Evolutionary conservation across 2,113 vertebrate genomes (phyloP).

Genomic region (Tachysurus fulvidraco): DNA sequence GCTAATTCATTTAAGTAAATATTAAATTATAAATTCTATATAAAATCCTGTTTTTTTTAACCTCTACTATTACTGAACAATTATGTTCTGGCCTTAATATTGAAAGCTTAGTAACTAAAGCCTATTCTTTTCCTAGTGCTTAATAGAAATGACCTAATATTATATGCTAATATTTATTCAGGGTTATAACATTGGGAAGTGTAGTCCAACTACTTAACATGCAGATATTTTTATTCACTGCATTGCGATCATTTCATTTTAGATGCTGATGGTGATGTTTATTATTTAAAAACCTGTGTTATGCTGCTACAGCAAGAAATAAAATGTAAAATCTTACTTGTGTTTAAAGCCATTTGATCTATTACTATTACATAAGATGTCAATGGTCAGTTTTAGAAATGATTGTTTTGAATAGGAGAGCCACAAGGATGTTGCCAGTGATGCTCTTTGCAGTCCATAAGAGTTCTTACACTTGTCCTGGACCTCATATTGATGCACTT

Average conservation of each 20-base stretch:
- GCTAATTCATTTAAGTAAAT: not conserved
- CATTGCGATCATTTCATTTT: no score
- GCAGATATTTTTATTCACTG: no score
- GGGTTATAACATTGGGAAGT: no score
- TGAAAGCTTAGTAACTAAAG: not conserved
- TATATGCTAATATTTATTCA: no score
- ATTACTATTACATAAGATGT: not conserved
- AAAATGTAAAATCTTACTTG: no score
- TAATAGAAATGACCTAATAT: not conserved
- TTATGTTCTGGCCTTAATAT: not conserved
- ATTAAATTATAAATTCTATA: not conserved
- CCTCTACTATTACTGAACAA: not conserved
- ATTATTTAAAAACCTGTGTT: not conserved
- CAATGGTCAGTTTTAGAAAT: not conserved
- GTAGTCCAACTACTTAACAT: no score
- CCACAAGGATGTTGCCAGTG: no score
- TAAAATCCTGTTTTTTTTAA: not conserved
- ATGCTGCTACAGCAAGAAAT: not conserved
- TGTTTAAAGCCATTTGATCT: not conserved
- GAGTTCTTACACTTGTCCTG: no score
- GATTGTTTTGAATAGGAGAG: no score
- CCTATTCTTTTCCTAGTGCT: not conserved
- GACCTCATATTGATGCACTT: no score
- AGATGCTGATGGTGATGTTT: no score
- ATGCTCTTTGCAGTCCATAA: no score